Evolutionary conservation across 2,113 vertebrate genomes (phyloP), one percentile per base, ranked within the genome.

Genomic region (Pollimyrus isidori): DNA sequence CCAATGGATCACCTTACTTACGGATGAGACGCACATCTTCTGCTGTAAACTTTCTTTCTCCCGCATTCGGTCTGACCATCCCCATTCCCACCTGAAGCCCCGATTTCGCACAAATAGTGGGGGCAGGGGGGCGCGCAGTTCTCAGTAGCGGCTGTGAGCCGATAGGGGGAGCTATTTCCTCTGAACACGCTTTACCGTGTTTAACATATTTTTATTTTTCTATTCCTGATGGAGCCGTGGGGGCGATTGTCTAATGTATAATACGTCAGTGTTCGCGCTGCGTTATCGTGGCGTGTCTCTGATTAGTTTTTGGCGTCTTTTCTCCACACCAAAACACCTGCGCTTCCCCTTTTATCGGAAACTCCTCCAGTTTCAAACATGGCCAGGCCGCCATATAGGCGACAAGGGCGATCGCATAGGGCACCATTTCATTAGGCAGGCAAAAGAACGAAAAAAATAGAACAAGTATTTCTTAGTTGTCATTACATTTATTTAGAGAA

Each of bases 111-210:
- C 50, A 50, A n/a, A 86, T n/a, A 52, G 85, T 84, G 46, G 26
- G n/a, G 85, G 48, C 7, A 35, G 9, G 50, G n/a, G 26, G 50
- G 1, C 46, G 48, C 23, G 15, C 85, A 30, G 19, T 23, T 88
- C 30, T 88, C n/a, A 42, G 26, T 26, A 49, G 46, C 88, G 7
- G 15, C 6, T 50, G 26, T 2, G 83, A 26, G 19, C 84, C 84
- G 46, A 65, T 26, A 7, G 89, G 89, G 89, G 65, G 85, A 49
- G 89, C 89, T 80, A 35, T 90, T 87, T 90, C 85, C 48, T 56
- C 89, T 82, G 15, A 46, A 90, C 62, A 46, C 48, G n/a, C 19
- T 23, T 17, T 42, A 21, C n/a, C 17, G 48, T 15, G 46, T 87
- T 19, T 42, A 73, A 21, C 56, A 23, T 48, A 19, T 62, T 50